Evolutionary conservation across 1,140 invertebrate species (phyloP), one percentile per base, ranked within the genome.

Genomic region (Argopecten irradians): DNA sequence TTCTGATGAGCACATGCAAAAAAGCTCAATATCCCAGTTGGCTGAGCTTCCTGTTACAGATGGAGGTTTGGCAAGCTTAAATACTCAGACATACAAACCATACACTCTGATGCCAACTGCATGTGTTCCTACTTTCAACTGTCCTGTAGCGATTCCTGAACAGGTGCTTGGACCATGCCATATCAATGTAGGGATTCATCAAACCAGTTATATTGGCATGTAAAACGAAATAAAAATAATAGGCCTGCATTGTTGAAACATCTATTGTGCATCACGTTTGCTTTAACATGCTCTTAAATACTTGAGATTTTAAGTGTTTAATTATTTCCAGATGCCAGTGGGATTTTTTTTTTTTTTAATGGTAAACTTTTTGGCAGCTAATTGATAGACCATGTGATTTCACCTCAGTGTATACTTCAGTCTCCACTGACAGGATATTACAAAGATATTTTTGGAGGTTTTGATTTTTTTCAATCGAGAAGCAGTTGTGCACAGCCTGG

Each of bases 271-370:
- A 71, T 71, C 55, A 71, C 55, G 3, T 46, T 22, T 16, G 14
- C 1, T 19, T 46, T 19, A 19, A 71, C 8, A 28, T 71, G 55
- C 16, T n/a, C 28, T 8, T 3, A 71, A 71, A 71, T 71, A 71
- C 55, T 71, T 71, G 55, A 71, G 55, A 71, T 28, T 28, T 71
- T 71, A 71, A 71, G 55, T 28, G 55, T 71, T 71, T 71, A 71
- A 71, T 71, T n/a, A 71, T 16, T 16, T 71, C 1, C 55, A 71
- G n/a, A n/a, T 71, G 55, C 28, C 1, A 71, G n/a, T n/a, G n/a
- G n/a, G n/a, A n/a, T n/a, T n/a, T n/a, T n/a, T n/a, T n/a, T n/a
- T n/a, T n/a, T n/a, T n/a, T n/a, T n/a, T n/a, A 71, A 22, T 22
- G 13, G 43, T 22, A 46, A 46, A 46, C 43, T 8, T 46, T 46